A percentile compares a stretch with the other conserved stretches of the same genome.
Evolutionary conservation across 2,888 invertebrate species (phyloP).

Genomic region (Hypselothyrea guttata): DNA sequence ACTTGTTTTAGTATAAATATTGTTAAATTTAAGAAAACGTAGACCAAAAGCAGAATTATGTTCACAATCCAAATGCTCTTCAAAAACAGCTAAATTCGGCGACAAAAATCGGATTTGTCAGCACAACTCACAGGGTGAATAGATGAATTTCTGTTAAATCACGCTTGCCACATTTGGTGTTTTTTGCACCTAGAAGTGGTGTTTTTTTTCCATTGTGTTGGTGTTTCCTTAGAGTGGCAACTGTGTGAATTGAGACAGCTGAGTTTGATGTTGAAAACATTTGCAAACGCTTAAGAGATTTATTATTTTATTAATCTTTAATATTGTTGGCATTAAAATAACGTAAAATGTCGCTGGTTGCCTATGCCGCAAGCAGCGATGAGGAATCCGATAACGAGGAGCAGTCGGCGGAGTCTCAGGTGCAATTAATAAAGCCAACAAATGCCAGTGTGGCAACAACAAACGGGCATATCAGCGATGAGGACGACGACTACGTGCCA

Average conservation of each 20-base stretch:
- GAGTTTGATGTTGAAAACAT: constrained; percentile 22
- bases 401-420: constrained; percentile 37
- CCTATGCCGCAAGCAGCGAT: constrained; percentile 84
- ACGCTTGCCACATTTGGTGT: no score
- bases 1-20: no score
- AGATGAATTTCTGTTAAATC: no score
- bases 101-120: no score
- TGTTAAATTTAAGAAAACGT: no score
- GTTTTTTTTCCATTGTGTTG: no score
- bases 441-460: neutral
- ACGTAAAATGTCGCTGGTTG: constrained; percentile 85
- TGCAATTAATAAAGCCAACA: constrained; percentile 24
- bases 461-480: constrained; percentile 76
- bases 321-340: neutral
- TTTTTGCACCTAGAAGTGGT: no score
- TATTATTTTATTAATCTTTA: neutral
- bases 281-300: constrained; percentile 9
- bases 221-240: no score
- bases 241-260: constrained; percentile 26
- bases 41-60: no score
- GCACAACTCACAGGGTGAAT: no score
- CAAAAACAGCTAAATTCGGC: no score
- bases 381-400: constrained; percentile 78
- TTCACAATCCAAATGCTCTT: no score
- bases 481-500: constrained; percentile 69